Conservation (phyloP, 2,888 invertebrate species). For the Acronicta aceris region DNA sequence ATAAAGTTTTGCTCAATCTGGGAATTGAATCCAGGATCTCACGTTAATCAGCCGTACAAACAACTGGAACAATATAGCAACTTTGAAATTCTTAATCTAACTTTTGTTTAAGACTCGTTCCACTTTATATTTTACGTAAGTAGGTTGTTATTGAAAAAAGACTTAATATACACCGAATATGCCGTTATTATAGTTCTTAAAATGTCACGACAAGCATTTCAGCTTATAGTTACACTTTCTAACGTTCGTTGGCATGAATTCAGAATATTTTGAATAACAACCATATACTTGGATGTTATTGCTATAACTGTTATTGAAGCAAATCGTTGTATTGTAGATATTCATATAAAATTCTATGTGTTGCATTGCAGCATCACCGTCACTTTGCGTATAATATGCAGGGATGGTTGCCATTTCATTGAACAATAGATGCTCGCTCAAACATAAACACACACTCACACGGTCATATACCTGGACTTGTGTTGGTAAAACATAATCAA, state of each 20-base stretch:
- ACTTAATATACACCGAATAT: no score
- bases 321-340: constrained; percentile 40
- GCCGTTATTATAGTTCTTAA: background rate
- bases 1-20: no score
- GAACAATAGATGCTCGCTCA: constrained; percentile 56
- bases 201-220: constrained; percentile 8
- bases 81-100: no score
- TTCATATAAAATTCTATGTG: constrained; percentile 47
- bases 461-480: constrained; percentile 12
- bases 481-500: background rate
- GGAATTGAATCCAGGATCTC: no score
- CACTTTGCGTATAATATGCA: constrained; percentile 50
- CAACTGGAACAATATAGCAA: no score
- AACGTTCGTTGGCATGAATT: constrained; percentile 41
- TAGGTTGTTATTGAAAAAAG: no score
- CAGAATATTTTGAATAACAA: constrained; percentile 47
- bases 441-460: constrained; percentile 32
- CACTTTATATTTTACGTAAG: no score
- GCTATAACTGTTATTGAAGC: constrained; percentile 28
- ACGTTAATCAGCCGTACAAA: background rate
- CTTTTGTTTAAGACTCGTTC: no score
- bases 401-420: constrained; percentile 46
- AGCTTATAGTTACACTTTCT: constrained; percentile 35
- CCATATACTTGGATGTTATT: constrained; percentile 41
- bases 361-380: constrained; percentile 37